Conservation (phyloP, 2,797 vertebrate species). For the Pyrocephalus nanus region DNA sequence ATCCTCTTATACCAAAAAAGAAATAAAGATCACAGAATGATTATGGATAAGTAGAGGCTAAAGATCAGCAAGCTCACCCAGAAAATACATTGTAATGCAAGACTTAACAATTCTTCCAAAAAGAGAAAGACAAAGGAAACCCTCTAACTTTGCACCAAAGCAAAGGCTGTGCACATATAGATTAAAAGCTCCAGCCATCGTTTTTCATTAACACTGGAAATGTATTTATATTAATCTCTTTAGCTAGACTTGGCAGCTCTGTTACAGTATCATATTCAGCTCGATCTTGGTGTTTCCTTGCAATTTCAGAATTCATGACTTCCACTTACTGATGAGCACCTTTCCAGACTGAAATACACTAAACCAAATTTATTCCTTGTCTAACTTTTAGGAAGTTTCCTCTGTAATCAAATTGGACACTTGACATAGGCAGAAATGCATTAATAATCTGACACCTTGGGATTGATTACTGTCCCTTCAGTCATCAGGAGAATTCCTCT, state of each 20-base stretch:
- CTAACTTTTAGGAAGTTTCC: neutral
- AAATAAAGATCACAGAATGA: slow-evolving; percentile 38
- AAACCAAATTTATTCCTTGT: neutral
- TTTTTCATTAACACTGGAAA: slow-evolving; percentile 54
- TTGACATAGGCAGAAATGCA: neutral
- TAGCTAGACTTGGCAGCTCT: slow-evolving; percentile 7
- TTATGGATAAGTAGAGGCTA: slow-evolving; percentile 38
- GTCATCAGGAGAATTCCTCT: neutral
- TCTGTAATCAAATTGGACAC: neutral
- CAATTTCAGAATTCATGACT: neutral
- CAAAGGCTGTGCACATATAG: neutral
- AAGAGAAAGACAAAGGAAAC: slow-evolving; percentile 41
- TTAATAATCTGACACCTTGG: neutral
- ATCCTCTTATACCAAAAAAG: slow-evolving; percentile 50
- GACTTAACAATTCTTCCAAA: slow-evolving; percentile 4
- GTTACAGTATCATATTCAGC: neutral
- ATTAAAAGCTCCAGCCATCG: neutral
- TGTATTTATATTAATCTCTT: slow-evolving; percentile 42
- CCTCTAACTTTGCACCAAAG: slow-evolving; percentile 39
- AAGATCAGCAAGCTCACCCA: slow-evolving; percentile 21
- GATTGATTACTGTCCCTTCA: neutral
- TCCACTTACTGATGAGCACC: neutral
- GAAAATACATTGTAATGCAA: slow-evolving; percentile 20
- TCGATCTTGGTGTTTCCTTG: neutral
- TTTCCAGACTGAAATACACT: neutral